These are phyloP conservation scores for Oophaga pumilio DNA, from an alignment of 2,113 vertebrate genomes.

Conservation along the genomic window DNA sequence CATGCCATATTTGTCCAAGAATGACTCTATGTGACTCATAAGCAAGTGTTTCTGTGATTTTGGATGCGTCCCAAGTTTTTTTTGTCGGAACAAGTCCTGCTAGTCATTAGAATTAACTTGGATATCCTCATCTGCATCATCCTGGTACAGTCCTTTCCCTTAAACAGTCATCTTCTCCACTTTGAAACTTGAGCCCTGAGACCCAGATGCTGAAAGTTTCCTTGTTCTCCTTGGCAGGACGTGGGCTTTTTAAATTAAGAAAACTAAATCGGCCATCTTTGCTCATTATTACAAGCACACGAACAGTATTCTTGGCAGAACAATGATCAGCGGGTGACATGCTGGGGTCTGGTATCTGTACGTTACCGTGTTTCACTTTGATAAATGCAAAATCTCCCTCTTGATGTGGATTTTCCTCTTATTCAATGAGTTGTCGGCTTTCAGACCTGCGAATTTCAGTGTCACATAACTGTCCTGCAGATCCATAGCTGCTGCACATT, in stretches of 20 bases:
- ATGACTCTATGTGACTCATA: conserved; percentile 72
- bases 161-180: conserved; percentile 75
- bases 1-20: conserved; percentile 80
- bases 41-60: conserved; percentile 64
- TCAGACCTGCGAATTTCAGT: not conserved
- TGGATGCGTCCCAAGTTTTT: conserved; percentile 68
- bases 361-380: conserved; percentile 5
- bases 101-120: conserved; percentile 70
- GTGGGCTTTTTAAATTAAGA: conserved; percentile 49
- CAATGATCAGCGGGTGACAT: not conserved
- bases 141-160: conserved; percentile 70
- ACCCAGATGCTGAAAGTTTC: conserved; percentile 15
- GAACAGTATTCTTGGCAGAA: conserved; percentile 39
- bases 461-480: not conserved
- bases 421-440: not conserved
- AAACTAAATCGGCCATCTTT: conserved; percentile 52
- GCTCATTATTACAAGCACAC: conserved; percentile 60
- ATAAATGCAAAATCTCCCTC: not conserved
- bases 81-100: conserved; percentile 70
- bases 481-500: not conserved
- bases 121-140: conserved; percentile 65
- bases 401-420: not conserved
- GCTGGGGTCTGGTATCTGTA: conserved; percentile 21
- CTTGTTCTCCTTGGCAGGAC: conserved; percentile 48
- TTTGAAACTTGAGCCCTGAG: conserved; percentile 61